A percentile compares a stretch with the other conserved stretches of the same genome.
These are phyloP conservation scores for Spea bombifrons DNA, from an alignment of 2,113 vertebrate genomes.

Conservation along the genomic window DNA sequence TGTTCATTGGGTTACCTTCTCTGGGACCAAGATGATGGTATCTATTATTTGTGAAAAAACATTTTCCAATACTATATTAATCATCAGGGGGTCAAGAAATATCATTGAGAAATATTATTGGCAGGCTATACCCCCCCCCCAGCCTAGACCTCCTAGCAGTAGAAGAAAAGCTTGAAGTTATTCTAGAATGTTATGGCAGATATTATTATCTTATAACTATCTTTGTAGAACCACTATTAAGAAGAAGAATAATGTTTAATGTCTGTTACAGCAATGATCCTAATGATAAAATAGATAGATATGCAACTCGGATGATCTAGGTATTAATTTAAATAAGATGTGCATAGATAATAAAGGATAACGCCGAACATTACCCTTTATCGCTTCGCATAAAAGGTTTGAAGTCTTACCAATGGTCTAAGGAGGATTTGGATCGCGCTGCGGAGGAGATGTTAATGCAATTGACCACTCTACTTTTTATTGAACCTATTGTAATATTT, in stretches of 20 bases:
- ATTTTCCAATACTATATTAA: too few relatives aligned
- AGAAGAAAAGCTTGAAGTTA: too few relatives aligned
- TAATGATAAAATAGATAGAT: neutral
- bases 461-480: constrained; percentile 29
- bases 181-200: too few relatives aligned
- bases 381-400: constrained; percentile 1
- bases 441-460: constrained; percentile 20
- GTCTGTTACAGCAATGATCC: neutral
- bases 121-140: too few relatives aligned
- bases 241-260: neutral
- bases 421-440: constrained; percentile 28
- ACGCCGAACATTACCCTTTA: neutral
- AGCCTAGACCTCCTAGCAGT: too few relatives aligned
- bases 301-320: neutral
- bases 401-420: constrained; percentile 2
- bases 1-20: too few relatives aligned
- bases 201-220: too few relatives aligned
- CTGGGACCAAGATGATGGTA: too few relatives aligned
- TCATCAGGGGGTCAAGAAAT: too few relatives aligned
- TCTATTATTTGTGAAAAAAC: too few relatives aligned
- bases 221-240: neutral
- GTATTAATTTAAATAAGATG: neutral
- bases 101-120: too few relatives aligned
- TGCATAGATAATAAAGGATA: constrained; percentile 11
- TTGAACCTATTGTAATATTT: constrained; percentile 4